Evolutionary conservation across 2,888 invertebrate species (phyloP), one percentile per base, ranked within the genome.

Genomic region (Tortricodes alternella): DNA sequence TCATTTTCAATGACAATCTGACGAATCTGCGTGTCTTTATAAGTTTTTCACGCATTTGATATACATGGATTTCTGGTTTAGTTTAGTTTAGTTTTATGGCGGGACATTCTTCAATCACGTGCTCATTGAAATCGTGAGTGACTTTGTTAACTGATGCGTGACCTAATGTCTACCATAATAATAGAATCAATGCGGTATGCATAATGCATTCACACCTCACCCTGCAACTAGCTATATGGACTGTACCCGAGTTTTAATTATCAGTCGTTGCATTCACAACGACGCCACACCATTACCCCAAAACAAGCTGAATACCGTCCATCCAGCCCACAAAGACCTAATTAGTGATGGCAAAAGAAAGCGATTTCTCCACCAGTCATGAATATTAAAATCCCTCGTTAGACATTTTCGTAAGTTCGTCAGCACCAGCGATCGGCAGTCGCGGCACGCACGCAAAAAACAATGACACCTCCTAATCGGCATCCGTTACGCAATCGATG

Each of bases 381-480:
- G 88, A 86, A 89, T 87, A 86, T 83, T 83, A 70, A 80, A 72
- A 72, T 63, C 64, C 67, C 68, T 72, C 71, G 71, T 78, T 75
- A 73, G 71, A 71, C 65, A 73, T 83, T 82, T 80, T 80, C 74
- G 76, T 74, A 74, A 76, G 75, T 71, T 73, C 64, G 75, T 66
- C 75, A 76, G 71, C 70, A 66, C 58, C 57, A 46, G 34, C 56
- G 32, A 44, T 68, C 63, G 50, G 66, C 62, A 84, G 62, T 68
- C 82, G 51, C 55, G 74, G 76, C 89, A 87, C 87, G 88, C 74
- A 61, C 66, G 64, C 67, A 50, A 63, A 72, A 71, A 71, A 85
- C 89, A 89, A 88, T 87, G 87, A 78, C 83, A 78, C 72, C 73
- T 78, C 79, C 85, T 88, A 89, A 88, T 85, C 86, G 85, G 77